Evolutionary conservation across 2,797 vertebrate genomes (phyloP).

Genomic region (Phrynocephalus guinanensis): DNA sequence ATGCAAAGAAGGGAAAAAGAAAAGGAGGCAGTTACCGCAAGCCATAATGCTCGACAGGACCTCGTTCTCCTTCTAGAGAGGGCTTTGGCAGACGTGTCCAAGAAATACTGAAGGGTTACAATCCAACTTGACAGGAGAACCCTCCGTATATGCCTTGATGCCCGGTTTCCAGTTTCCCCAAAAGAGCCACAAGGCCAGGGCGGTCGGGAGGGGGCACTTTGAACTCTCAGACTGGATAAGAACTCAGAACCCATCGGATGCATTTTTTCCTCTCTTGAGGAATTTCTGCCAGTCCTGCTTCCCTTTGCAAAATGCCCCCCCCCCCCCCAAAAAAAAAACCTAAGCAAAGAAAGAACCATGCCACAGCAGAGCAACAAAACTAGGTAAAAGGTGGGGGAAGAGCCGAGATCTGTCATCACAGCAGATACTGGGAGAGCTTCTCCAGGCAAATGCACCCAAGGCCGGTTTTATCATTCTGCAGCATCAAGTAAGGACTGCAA

Average conservation of each 20-base stretch:
- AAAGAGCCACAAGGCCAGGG: no score
- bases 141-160: not conserved
- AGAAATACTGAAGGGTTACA: not conserved
- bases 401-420: not conserved
- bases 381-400: not conserved
- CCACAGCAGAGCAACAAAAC: not conserved
- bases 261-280: not conserved
- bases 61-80: no score
- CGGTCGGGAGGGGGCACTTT: no score
- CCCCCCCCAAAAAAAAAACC: not conserved
- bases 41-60: no score
- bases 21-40: rapidly evolving
- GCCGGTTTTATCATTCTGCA: not conserved
- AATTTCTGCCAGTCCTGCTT: not conserved
- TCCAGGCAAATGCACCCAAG: not conserved
- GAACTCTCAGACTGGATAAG: not conserved
- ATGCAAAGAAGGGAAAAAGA: not conserved
- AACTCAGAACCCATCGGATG: not conserved
- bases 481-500: not conserved
- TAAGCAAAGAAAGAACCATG: not conserved
- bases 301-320: not conserved
- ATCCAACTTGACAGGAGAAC: not conserved
- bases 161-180: no score
- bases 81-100: no score
- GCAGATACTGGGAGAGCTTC: no score